Evolutionary conservation across 2,797 vertebrate genomes (phyloP).

Genomic region (Lagocephalus sceleratus): DNA sequence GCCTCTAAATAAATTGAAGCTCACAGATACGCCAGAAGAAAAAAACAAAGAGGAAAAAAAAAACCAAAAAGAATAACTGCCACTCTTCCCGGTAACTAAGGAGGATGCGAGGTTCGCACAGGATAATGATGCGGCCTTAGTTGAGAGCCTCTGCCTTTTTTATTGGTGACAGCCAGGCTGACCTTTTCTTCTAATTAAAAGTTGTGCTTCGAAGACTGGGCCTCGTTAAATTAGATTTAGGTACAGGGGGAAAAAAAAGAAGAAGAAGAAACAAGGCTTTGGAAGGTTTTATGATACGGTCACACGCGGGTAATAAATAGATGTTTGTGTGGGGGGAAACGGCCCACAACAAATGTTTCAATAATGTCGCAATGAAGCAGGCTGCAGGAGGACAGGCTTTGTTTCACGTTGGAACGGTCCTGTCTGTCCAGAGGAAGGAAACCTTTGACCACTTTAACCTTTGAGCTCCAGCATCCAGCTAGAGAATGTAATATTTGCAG

Average conservation of each 20-base stretch:
- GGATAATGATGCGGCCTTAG: slow-evolving; percentile 42
- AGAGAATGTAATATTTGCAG: too few species aligned
- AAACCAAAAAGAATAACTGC: neutral
- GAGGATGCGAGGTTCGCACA: slow-evolving; percentile 24
- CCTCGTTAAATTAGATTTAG: slow-evolving; percentile 45
- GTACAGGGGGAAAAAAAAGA: slow-evolving; percentile 18
- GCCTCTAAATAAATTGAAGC: slow-evolving; percentile 21
- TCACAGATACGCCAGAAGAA: slow-evolving; percentile 7
- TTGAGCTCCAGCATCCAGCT: too few species aligned
- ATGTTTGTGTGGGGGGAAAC: neutral
- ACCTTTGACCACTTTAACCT: too few species aligned
- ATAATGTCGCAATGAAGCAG: slow-evolving; percentile 17
- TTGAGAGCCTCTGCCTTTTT: slow-evolving; percentile 36
- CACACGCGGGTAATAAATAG: slow-evolving; percentile 15
- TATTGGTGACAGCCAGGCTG: slow-evolving; percentile 25
- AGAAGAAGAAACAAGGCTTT: neutral
- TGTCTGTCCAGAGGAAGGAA: too few species aligned
- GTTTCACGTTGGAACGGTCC: too few species aligned
- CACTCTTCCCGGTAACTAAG: slow-evolving; percentile 32
- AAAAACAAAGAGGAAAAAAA: neutral
- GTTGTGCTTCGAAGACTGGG: slow-evolving; percentile 29
- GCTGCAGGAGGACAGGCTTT: too few species aligned
- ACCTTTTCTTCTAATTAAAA: slow-evolving; percentile 53
- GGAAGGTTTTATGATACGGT: slow-evolving; percentile 9
- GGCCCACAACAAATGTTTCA: slow-evolving; percentile 18